A percentile compares a stretch with the other conserved stretches of the same genome.
These are phyloP conservation scores for Listronotus oregonensis DNA, from an alignment of 1,140 invertebrate species.

Conservation along the genomic window DNA sequence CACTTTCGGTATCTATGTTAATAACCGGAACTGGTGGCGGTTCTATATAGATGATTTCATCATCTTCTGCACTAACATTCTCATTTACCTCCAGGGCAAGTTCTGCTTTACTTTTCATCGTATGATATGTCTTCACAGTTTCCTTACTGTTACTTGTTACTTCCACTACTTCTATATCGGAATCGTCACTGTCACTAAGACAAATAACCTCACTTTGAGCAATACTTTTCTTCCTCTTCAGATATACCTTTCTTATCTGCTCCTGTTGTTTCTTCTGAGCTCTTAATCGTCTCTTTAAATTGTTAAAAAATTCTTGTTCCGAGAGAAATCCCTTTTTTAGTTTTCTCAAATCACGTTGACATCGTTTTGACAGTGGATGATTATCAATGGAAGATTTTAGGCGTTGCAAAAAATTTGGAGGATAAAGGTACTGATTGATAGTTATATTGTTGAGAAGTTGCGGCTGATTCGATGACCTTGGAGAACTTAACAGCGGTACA, in stretches of 20 bases:
- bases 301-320: conserved; percentile 15
- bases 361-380: conserved; percentile 1
- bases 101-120: background rate
- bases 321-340: background rate
- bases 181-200: conserved; percentile 24
- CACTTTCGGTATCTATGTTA: conserved; percentile 35
- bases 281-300: background rate
- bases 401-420: conserved; percentile 11
- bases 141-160: background rate
- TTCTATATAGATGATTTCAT: conserved; percentile 44
- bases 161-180: conserved; percentile 15
- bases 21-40: conserved; percentile 42
- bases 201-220: conserved; percentile 9
- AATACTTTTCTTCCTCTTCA: conserved; percentile 2
- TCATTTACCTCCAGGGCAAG: background rate
- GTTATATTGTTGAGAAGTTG: conserved; percentile 21
- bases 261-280: conserved; percentile 13
- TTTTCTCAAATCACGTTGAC: conserved; percentile 1
- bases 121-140: background rate
- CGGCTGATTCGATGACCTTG: background rate
- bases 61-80: conserved; percentile 25
- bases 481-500: background rate
- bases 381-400: conserved; percentile 7
- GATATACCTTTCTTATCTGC: conserved; percentile 4
- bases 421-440: conserved; percentile 25